These are phyloP conservation scores for Elachura formosa DNA, from an alignment of 2,113 vertebrate genomes.

Conservation along the genomic window DNA sequence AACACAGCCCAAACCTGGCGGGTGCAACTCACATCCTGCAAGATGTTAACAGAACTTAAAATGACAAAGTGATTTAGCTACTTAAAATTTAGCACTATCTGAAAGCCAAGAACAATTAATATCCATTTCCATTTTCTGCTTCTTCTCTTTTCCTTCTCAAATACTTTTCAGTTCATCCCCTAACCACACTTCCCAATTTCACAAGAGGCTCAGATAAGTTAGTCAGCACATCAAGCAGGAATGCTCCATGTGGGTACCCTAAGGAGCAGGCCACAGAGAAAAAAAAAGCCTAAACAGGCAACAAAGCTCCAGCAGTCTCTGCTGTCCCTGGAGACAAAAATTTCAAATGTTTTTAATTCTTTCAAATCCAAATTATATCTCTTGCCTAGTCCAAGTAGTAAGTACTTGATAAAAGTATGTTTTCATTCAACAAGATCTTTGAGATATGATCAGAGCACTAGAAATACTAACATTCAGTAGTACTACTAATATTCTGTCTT, in stretches of 20 bases:
- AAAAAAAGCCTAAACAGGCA: neutral
- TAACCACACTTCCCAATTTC: neutral
- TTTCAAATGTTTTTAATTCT: neutral
- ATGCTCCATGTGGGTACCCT: neutral
- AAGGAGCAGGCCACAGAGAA: neutral
- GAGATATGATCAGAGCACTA: neutral
- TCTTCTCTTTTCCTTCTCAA: neutral
- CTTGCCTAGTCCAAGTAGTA: neutral
- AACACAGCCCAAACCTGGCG: neutral
- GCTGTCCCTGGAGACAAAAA: neutral
- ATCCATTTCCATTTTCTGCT: neutral
- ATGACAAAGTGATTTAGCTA: neutral
- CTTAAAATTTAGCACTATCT: neutral
- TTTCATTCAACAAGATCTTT: neutral
- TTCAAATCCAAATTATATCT: neutral
- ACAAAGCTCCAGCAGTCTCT: neutral
- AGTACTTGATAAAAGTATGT: neutral
- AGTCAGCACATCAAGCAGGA: neutral
- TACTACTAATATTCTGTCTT: neutral
- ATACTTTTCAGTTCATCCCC: neutral
- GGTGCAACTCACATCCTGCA: neutral
- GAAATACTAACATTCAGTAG: neutral
- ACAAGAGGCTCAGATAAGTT: neutral
- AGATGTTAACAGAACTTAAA: accelerated
- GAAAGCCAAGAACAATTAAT: neutral